Evolutionary conservation across 2,113 vertebrate genomes (phyloP).

Genomic region (Chaetura pelagica): DNA sequence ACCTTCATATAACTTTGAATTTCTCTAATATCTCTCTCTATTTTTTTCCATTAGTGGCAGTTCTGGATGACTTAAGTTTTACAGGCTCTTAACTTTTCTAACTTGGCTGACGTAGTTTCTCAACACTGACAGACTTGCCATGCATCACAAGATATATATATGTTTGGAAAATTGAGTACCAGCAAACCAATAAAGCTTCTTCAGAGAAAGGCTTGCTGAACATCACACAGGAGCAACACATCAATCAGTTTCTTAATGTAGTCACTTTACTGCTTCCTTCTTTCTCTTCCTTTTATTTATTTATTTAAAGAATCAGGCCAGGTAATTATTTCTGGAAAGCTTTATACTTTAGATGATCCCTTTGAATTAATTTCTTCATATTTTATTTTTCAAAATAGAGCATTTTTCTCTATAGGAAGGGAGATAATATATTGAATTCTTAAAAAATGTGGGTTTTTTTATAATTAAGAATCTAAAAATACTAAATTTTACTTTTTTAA

Average conservation of each 20-base stretch:
- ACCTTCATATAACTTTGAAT: conserved; percentile 63
- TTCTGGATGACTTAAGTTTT: conserved; percentile 68
- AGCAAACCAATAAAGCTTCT: conserved; percentile 60
- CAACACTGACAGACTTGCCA: conserved; percentile 52
- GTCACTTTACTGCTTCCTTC: conserved; percentile 29
- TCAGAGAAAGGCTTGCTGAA: conserved; percentile 41
- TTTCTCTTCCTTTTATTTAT: neutral
- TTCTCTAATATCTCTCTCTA: conserved; percentile 32
- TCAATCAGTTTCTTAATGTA: conserved; percentile 63
- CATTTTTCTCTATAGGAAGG: neutral
- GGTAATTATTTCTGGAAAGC: neutral
- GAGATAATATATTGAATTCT: neutral
- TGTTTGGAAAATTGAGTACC: conserved; percentile 64
- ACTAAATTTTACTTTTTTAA: neutral
- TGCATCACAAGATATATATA: conserved; percentile 61
- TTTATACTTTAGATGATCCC: neutral
- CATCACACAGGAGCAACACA: neutral
- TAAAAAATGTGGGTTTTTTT: neutral
- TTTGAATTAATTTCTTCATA: neutral
- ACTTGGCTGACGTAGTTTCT: conserved; percentile 58
- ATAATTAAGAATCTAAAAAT: neutral
- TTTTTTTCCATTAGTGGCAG: conserved; percentile 62
- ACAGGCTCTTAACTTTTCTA: conserved; percentile 68
- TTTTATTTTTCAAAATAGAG: neutral
- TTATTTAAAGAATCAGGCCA: neutral